Evolutionary conservation across 2,113 vertebrate species (phyloP).

Genomic region (Aphyosemion australe): DNA sequence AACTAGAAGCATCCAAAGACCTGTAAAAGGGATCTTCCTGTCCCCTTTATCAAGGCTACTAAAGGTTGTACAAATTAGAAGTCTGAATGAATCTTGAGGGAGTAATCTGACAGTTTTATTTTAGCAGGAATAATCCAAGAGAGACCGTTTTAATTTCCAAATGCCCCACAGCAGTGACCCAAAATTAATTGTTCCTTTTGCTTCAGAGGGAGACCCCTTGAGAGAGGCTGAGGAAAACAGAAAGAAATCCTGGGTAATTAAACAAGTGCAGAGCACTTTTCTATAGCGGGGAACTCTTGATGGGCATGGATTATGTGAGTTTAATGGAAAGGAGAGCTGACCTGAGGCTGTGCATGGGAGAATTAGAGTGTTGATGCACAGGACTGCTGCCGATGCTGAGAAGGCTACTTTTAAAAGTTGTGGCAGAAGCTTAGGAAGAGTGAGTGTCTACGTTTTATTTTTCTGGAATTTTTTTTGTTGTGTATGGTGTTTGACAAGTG

Average conservation of each 20-base stretch:
- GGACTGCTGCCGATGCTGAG: constrained; percentile 41
- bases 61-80: constrained; percentile 64
- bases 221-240: constrained; percentile 58
- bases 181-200: constrained; percentile 79
- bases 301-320: constrained; percentile 55
- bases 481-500: not conserved
- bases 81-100: constrained; percentile 48
- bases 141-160: constrained; percentile 75
- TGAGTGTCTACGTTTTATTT: not conserved
- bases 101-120: constrained; percentile 72
- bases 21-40: constrained; percentile 5
- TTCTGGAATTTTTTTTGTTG: constrained; percentile 4
- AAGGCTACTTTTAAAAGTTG: constrained; percentile 31
- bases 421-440: constrained; percentile 31
- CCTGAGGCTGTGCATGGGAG: constrained; percentile 52
- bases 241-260: constrained; percentile 65
- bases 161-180: constrained; percentile 74
- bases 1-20: not conserved
- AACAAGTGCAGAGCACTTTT: constrained; percentile 64
- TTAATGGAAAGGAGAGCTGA: constrained; percentile 48
- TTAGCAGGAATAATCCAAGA: constrained; percentile 70
- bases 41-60: constrained; percentile 47
- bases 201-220: constrained; percentile 67
- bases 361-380: constrained; percentile 55
- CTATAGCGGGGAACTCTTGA: constrained; percentile 45